Evolutionary conservation across 2,113 vertebrate species (phyloP), one percentile per base, ranked within the genome.

Genomic region (Channa argus): DNA sequence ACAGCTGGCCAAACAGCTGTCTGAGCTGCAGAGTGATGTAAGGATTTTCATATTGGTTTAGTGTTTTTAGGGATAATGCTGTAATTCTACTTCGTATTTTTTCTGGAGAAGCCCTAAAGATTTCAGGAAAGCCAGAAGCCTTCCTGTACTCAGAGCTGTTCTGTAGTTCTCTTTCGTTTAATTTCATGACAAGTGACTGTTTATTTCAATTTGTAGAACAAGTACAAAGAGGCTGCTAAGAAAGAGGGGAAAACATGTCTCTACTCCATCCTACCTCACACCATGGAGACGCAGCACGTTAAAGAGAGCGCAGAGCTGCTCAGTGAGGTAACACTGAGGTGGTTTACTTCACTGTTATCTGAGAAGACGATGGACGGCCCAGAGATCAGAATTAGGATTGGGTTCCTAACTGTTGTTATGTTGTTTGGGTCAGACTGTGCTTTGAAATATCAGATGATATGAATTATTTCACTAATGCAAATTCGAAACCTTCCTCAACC

Each of bases 221-320:
- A 95, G 76, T 98, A 98, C 79, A 97, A 96, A 91, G 94, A 93
- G 70, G 92, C 71, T 0, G 77, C 87, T 8, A 85, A 65, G 64
- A 88, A 75, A 4, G 87, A 89, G 61, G 58, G 2, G 6, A 82
- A 8, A 6, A 46, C 51, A 5, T 39, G 11, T 38, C 79, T 92
- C 39, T 93, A 90, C 83, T 64, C 90, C 0, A 50, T 80, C 5
- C 82, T 93, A 4, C 84, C 87, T 14, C 58, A 66, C 38, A 92
- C 90, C 71, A 65, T 86, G 55, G 89, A 92, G 15, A 93, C 72
- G 1, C 92, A 88, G 58, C 86, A 78, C 13, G 88, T 89, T 0
- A 91, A 84, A 53, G 90, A 92, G 13, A 81, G 90, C 1, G 67
- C 77, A 0, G 61, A 87, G 61, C 83, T 84, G 60, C 86, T 85